Percentiles rank a stretch among this genome's conserved stretches.
phyloP scores from a whole-genome alignment of 2,113 vertebrate species.

The Sinocyclocheilus anshuiensis region DNA sequence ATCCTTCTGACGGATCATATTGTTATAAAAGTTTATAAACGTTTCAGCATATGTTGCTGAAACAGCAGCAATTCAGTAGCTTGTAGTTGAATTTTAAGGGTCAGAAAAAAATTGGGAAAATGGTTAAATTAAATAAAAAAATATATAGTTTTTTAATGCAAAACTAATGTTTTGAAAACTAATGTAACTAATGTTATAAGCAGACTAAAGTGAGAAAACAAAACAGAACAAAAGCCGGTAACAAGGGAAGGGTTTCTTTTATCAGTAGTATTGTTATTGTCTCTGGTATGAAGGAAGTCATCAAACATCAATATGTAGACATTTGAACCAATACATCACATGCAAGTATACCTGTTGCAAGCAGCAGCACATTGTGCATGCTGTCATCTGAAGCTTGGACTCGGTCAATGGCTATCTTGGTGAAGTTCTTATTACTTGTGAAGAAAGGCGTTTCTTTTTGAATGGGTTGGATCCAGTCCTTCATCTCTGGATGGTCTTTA shows the following conservation, averaged over 20 bases:
- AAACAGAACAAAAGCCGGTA: neutral
- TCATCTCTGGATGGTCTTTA: constrained; percentile 75
- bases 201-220: neutral
- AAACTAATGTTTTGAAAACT: neutral
- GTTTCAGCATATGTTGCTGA: neutral
- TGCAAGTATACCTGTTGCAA: constrained; percentile 71
- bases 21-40: neutral
- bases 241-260: neutral
- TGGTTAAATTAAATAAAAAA: no score
- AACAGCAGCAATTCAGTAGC: neutral
- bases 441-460: constrained; percentile 67
- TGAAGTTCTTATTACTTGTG: constrained; percentile 73
- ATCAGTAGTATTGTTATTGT: neutral
- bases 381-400: constrained; percentile 62
- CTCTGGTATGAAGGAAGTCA: neutral
- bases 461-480: constrained; percentile 70
- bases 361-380: constrained; percentile 70
- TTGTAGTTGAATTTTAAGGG: neutral
- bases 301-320: neutral
- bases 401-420: constrained; percentile 73
- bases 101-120: neutral
- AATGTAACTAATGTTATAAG: neutral
- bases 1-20: neutral
- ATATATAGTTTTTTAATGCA: no score
- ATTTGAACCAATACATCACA: neutral